Percentiles rank a stretch among this genome's conserved stretches.
Conservation (phyloP, 2,113 vertebrate genomes). For the Sinocyclocheilus anophthalmus region DNA sequence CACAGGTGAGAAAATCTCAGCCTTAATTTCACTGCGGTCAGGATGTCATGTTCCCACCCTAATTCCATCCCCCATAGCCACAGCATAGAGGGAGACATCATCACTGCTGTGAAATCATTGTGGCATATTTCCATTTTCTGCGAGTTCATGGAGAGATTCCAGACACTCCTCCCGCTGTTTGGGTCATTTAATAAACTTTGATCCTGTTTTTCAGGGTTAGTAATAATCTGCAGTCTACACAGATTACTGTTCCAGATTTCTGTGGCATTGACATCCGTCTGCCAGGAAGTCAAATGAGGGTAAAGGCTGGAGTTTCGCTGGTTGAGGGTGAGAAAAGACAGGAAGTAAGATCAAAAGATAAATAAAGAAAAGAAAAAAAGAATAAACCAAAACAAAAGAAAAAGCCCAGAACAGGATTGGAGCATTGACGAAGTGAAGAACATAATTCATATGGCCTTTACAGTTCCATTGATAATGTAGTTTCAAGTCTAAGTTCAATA, state of each 20-base stretch:
- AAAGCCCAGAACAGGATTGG: background rate
- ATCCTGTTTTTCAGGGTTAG: slow-evolving; percentile 20
- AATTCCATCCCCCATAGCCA: background rate
- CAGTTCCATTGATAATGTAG: background rate
- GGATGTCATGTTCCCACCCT: background rate
- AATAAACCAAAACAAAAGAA: background rate
- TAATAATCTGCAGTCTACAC: slow-evolving; percentile 8
- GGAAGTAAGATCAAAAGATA: background rate
- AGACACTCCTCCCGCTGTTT: slow-evolving; percentile 18
- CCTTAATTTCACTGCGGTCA: background rate
- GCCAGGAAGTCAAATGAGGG: background rate
- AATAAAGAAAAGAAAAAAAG: background rate
- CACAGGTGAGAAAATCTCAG: background rate
- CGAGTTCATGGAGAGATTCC: background rate
- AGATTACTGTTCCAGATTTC: slow-evolving; percentile 24
- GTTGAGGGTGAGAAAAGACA: background rate
- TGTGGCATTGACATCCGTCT: slow-evolving; percentile 9
- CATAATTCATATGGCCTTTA: background rate
- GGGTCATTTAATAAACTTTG: slow-evolving; percentile 34
- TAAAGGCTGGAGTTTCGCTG: background rate
- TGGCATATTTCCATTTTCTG: slow-evolving; percentile 17
- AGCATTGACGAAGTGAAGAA: background rate
- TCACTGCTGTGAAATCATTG: slow-evolving; percentile 22
- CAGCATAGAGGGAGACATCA: background rate
- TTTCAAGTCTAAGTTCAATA: background rate